These are phyloP conservation scores for Saccostrea glomerata DNA, from an alignment of 1,140 invertebrate genomes.

Conservation along the genomic window DNA sequence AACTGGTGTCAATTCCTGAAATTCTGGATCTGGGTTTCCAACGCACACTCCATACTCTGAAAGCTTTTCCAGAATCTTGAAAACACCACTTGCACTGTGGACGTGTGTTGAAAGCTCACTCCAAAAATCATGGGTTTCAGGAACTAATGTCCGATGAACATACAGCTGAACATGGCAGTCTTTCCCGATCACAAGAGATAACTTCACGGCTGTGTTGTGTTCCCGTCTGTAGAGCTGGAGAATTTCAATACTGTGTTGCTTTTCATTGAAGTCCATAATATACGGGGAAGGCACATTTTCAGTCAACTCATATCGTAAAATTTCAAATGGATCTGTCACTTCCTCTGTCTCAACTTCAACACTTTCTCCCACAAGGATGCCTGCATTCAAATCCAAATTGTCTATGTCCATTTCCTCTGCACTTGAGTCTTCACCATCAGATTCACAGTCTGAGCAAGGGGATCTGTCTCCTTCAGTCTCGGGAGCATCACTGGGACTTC, in stretches of 20 bases:
- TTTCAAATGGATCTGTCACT: not conserved
- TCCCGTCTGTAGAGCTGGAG: not conserved
- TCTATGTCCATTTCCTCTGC: not conserved
- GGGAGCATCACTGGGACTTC: not conserved
- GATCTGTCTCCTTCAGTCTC: not conserved
- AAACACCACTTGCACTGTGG: not conserved
- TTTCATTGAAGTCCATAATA: not conserved
- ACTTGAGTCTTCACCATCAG: not conserved
- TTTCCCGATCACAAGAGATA: not conserved
- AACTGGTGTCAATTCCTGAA: conserved; percentile 14
- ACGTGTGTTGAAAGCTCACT: conserved; percentile 12
- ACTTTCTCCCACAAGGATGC: not conserved
- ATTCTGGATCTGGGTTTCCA: conserved; percentile 27
- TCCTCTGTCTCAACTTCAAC: conserved; percentile 1
- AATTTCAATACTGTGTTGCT: not conserved
- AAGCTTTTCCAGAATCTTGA: not conserved
- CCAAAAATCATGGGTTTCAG: conserved; percentile 19
- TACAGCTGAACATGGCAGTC: not conserved
- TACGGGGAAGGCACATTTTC: not conserved
- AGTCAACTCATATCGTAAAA: not conserved
- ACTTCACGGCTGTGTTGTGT: not conserved
- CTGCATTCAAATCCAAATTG: not conserved
- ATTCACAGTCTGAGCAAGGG: not conserved
- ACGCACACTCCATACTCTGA: conserved; percentile 20
- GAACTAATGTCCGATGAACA: conserved; percentile 33